Conservation (phyloP, 2,888 invertebrate genomes). For the Drosophila limbata region DNA sequence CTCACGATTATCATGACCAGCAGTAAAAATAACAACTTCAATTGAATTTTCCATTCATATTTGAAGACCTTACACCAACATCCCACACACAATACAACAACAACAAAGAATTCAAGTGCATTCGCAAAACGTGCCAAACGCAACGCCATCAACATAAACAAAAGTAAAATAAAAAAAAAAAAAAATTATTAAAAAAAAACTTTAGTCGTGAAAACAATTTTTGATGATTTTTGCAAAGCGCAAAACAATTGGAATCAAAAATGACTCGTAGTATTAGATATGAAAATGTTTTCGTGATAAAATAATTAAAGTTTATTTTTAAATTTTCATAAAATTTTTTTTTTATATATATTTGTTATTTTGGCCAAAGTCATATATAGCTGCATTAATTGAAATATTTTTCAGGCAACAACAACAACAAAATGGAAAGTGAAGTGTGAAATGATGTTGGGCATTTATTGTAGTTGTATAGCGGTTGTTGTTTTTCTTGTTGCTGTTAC, state of each 20-base stretch:
- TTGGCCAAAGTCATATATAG: constrained; percentile 28
- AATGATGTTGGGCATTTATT: constrained; percentile 43
- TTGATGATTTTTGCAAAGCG: constrained; percentile 22
- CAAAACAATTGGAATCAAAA: constrained; percentile 23
- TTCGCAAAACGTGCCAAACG: constrained; percentile 50
- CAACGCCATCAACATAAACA: constrained; percentile 37
- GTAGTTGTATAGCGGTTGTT: constrained; percentile 25
- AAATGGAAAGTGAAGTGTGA: constrained; percentile 67
- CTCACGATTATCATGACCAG: constrained; percentile 45
- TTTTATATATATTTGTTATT: constrained; percentile 20
- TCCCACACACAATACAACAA: constrained; percentile 22
- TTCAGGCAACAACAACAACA: constrained; percentile 26
- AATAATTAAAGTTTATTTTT: constrained; percentile 48
- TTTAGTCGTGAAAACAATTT: constrained; percentile 46
- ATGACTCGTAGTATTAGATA: constrained; percentile 23
- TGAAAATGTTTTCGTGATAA: constrained; percentile 53
- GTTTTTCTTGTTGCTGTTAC: constrained; percentile 40
- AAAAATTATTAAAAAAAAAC: constrained; percentile 15
- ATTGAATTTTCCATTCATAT: constrained; percentile 39
- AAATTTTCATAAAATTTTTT: constrained; percentile 30
- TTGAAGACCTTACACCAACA: constrained; percentile 31
- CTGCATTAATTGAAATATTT: constrained; percentile 50
- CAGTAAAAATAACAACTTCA: constrained; percentile 13
- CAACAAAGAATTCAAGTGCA: constrained; percentile 47
- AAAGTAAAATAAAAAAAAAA: constrained; percentile 20